phyloP scores from a whole-genome alignment of 37 sponge, comb jelly and placozoan genomes.

The Aplysina aerophoba region DNA sequence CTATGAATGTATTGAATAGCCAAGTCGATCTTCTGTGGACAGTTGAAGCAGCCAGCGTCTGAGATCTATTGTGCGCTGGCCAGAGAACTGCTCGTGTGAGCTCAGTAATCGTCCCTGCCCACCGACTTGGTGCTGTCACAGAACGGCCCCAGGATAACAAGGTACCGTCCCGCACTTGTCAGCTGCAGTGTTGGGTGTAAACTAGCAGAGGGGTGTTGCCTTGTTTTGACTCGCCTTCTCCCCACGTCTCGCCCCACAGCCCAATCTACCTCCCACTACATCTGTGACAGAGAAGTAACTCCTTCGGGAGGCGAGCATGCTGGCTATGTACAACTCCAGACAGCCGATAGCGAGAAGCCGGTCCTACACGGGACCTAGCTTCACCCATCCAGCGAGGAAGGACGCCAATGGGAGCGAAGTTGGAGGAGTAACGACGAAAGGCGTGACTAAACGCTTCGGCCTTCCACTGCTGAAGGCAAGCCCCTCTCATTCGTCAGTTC shows the following conservation, averaged over 20 bases:
- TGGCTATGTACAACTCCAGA: slow-evolving; percentile 69
- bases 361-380: slow-evolving; percentile 62
- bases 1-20: slow-evolving; percentile 35
- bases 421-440: neutral
- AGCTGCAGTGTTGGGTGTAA: no score
- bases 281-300: neutral
- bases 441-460: neutral
- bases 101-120: neutral
- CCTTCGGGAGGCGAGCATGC: slow-evolving; percentile 42
- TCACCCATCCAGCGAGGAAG: neutral
- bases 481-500: slow-evolving; percentile 1
- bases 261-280: no score
- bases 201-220: no score
- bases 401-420: neutral
- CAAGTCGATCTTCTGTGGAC: no score
- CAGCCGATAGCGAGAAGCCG: slow-evolving; percentile 70
- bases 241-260: neutral
- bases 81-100: neutral
- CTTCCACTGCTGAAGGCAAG: slow-evolving; percentile 56
- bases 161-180: neutral
- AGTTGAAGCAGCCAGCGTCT: neutral
- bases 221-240: neutral
- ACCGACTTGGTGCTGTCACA: neutral
- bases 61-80: neutral
- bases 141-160: neutral